Base-by-base conservation (phyloP, 2,113 vertebrate species). In the Haplochromis vanheusdeni region DNA sequence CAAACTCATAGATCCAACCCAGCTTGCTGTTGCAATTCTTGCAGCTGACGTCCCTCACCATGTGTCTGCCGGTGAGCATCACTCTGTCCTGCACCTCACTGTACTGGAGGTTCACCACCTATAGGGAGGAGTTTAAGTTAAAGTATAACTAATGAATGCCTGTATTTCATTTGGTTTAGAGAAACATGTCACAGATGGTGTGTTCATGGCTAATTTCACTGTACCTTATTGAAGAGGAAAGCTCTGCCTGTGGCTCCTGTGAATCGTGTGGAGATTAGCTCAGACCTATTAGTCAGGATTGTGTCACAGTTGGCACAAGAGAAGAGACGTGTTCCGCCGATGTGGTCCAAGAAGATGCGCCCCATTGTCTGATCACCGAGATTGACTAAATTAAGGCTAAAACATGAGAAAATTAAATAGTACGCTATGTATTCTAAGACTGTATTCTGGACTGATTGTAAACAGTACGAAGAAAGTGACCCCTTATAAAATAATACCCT, bases 1-100 rank as follows among this genome's bases (percentile, higher is more conserved):
- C 98, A 88, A 99, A 99, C 95, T 99, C 98, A 85, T 99, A 99
- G 96, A 99, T 99, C 98, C 98, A 99, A 21, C 98, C 98, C 94
- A 99, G 96, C 94, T 99, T 99, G 96, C 98, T 99, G 97, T 98
- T 99, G 97, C 98, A 99, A 97, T 99, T 99, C 94, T 99, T 99
- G 96, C 98, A 99, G 97, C 98, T 99, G 95, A 99, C 98, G 0
- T 99, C 98, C 19, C 98, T 97, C 89, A 99, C 98, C 98, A 99
- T 99, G 96, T 99, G 98, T 87, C 98, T 97, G 45, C 98, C 98
- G 1, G 98, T 99, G 77, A 99, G 97, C 98, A 99, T 99, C 90
- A 99, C 98, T 19, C 98, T 97, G 93, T 99, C 98, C 95, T 99
- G 98, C 88, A 99, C 98, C 94, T 99, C 98, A 14, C 98, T 99